These are phyloP conservation scores for Tinamus guttatus DNA, from an alignment of 2,113 vertebrate species.

Conservation along the genomic window DNA sequence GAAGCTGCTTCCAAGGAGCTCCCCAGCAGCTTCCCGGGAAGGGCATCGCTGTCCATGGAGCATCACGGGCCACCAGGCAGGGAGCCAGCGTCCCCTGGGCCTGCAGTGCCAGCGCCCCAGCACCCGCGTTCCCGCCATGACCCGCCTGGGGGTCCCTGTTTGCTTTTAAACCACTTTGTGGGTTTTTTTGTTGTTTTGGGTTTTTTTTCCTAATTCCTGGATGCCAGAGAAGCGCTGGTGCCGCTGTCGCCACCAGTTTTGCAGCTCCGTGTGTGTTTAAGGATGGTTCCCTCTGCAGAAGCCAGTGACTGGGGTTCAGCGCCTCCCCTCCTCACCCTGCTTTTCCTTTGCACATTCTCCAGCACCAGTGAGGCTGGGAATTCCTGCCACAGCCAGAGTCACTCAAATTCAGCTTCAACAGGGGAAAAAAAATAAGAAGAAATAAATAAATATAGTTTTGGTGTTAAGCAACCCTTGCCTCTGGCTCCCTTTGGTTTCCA, in stretches of 20 bases:
- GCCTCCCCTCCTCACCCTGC: slow-evolving; percentile 1
- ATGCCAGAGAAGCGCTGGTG: not conserved
- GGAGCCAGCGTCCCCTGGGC: not conserved
- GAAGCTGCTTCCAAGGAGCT: no score
- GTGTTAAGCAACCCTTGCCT: not conserved
- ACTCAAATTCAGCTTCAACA: not conserved
- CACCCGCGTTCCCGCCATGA: not conserved
- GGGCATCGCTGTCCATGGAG: no score
- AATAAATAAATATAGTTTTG: not conserved
- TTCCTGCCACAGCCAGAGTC: not conserved
- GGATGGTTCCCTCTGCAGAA: not conserved
- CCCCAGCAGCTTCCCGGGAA: no score
- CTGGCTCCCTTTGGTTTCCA: not conserved
- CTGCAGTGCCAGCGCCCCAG: not conserved
- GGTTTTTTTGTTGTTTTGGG: not conserved
- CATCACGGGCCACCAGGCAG: not conserved
- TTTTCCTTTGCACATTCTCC: not conserved
- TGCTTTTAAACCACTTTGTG: no score
- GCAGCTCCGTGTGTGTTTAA: not conserved
- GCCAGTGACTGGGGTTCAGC: not conserved
- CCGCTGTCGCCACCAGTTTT: not conserved
- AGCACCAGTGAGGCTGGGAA: not conserved
- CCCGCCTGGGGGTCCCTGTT: not conserved
- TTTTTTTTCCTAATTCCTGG: not conserved
- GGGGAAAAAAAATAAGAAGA: not conserved